These are phyloP conservation scores for Astyanax mexicanus DNA, from an alignment of 2,797 vertebrate genomes.

Conservation along the genomic window DNA sequence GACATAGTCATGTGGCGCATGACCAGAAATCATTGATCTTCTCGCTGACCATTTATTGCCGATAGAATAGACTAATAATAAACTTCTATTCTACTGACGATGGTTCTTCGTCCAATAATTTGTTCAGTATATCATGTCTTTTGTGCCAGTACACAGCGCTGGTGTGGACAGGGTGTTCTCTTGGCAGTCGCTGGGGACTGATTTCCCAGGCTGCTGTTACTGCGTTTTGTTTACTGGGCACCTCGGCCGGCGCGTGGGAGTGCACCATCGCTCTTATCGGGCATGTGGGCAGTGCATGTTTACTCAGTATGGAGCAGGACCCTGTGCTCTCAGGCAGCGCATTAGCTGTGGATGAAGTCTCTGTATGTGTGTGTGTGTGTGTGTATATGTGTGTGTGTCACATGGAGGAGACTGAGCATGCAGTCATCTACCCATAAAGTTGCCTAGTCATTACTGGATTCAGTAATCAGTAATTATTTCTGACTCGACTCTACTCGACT, in stretches of 20 bases:
- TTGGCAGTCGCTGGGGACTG: background rate
- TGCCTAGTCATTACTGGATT: slow-evolving; percentile 51
- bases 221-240: slow-evolving; percentile 19
- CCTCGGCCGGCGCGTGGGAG: slow-evolving; percentile 15
- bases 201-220: background rate
- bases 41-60: no score
- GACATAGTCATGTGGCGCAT: no score
- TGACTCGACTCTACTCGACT: background rate
- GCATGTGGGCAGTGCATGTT: slow-evolving; percentile 37
- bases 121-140: no score
- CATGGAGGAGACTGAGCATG: slow-evolving; percentile 24
- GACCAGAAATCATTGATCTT: no score
- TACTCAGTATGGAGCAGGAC: slow-evolving; percentile 30
- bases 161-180: background rate
- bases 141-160: background rate
- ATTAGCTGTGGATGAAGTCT: slow-evolving; percentile 11
- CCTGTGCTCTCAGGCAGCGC: slow-evolving; percentile 19
- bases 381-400: slow-evolving; percentile 19
- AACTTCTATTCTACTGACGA: no score
- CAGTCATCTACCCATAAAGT: slow-evolving; percentile 28
- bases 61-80: no score
- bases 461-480: slow-evolving; percentile 51
- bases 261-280: slow-evolving; percentile 24
- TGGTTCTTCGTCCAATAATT: no score
- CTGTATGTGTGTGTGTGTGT: slow-evolving; percentile 22